Base-by-base conservation (phyloP, 2,888 invertebrate species). In the Phortica okadai region DNA sequence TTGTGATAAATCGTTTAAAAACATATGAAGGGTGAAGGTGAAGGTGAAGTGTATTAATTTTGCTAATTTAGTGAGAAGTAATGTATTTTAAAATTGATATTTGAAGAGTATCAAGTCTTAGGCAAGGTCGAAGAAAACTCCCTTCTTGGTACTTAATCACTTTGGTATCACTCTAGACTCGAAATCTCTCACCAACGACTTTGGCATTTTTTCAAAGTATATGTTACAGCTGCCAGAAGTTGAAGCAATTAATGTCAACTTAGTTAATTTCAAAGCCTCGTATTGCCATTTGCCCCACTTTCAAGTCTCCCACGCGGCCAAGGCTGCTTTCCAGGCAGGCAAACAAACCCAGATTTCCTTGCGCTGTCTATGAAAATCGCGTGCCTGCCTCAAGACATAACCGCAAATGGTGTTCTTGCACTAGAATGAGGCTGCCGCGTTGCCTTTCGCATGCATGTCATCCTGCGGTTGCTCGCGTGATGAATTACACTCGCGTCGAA, bases 391-490 rank as follows among this genome's bases (percentile, higher is more conserved):
- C 54, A 72, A 72, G 70, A 72, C 70, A 72, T 21, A 54, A 33
- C 56, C 33, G 56, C 69, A 69, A 45, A 69, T 45, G 45, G 21
- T 45, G 7, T n/a, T 21, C 45, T 45, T n/a, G 1, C 21, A 11
- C 21, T 25, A 7, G 45, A 42, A 42, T 66, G 8, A 33, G 8
- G 6, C 33, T 14, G 45, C 8, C 16, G 44, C 67, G 11, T 58
- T 44, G 76, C 74, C 73, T 42, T 70, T 56, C 56, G n/a, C 56
- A 21, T 11, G 73, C 67, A 50, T 73, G 75, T 76, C 82, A 80
- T 79, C 83, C 79, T 88, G 85, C 81, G 88, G 88, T 87, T 87
- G 85, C 86, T 88, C 88, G 85, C 88, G 88, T 86, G 85, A 86
- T 86, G 85, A 88, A 86, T 86, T 86, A 86, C 85, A 86, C 83